Percentiles rank a stretch among this genome's conserved stretches.
Conservation (phyloP, 1,140 invertebrate genomes). For the Drosophila biarmipes region DNA sequence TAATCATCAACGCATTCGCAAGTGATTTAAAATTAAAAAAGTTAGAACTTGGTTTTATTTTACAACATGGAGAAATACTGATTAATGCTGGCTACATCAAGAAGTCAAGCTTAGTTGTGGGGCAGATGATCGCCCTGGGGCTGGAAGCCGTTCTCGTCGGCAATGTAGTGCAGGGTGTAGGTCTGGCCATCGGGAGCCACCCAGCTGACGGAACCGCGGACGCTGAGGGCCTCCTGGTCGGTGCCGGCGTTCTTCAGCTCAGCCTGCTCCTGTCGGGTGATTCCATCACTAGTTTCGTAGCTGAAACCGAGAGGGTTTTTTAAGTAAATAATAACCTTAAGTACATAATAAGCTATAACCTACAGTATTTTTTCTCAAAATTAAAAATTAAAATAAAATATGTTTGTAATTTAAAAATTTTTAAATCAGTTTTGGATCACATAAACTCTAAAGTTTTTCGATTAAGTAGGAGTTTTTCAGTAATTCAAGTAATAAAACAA, state of each 20-base stretch:
- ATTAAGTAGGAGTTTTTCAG: no score
- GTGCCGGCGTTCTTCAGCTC: conserved; percentile 86
- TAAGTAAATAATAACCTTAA: background rate
- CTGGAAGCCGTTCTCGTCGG: conserved; percentile 91
- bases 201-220: conserved; percentile 89
- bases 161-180: conserved; percentile 87
- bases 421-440: no score
- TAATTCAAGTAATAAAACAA: no score
- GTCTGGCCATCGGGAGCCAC: conserved; percentile 88
- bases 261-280: conserved; percentile 87
- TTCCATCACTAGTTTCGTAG: conserved; percentile 89
- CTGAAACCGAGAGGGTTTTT: conserved; percentile 61
- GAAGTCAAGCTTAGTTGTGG: conserved; percentile 26
- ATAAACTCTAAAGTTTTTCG: no score
- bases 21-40: background rate
- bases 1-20: background rate
- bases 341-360: background rate
- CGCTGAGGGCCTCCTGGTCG: conserved; percentile 86
- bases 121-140: conserved; percentile 87
- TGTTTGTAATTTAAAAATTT: background rate
- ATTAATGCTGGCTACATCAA: conserved; percentile 8
- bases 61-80: conserved; percentile 47
- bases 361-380: no score
- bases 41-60: conserved; percentile 12
- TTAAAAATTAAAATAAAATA: background rate